Evolutionary conservation across 2,888 invertebrate genomes (phyloP).

Genomic region (Cataglyphis albicans): DNA sequence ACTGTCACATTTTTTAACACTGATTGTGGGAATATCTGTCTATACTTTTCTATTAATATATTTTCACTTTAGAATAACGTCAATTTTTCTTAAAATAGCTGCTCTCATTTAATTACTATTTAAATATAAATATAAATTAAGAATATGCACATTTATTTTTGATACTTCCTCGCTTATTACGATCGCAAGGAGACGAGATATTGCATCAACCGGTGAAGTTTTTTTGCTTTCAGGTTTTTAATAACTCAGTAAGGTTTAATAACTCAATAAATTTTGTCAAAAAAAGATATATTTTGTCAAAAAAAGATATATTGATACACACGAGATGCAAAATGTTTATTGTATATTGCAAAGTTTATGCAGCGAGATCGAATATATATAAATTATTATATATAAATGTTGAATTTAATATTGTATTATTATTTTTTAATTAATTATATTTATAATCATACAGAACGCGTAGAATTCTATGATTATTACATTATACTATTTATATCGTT

Average conservation of each 20-base stretch:
- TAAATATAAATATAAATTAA: not conserved
- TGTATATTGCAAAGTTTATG: not conserved
- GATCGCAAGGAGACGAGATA: not conserved
- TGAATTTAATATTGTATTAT: not conserved
- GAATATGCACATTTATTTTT: not conserved
- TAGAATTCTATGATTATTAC: not conserved
- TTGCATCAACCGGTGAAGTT: not conserved
- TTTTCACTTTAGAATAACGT: not conserved
- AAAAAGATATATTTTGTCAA: not conserved
- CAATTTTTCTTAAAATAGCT: not conserved
- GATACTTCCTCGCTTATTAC: not conserved
- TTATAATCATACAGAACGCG: not conserved
- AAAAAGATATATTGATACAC: not conserved
- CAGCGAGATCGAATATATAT: not conserved
- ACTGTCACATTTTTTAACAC: not conserved
- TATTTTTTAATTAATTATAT: not conserved
- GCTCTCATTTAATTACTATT: not conserved
- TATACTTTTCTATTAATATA: not conserved
- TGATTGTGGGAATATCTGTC: not conserved
- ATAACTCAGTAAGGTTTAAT: not conserved
- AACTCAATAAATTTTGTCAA: not conserved
- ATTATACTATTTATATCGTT: not conserved
- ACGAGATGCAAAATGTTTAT: not conserved
- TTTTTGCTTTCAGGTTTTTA: not conserved
- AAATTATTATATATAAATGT: not conserved